Evolutionary conservation across 2,797 vertebrate species (phyloP).

Genomic region (Notamacropus eugenii): DNA sequence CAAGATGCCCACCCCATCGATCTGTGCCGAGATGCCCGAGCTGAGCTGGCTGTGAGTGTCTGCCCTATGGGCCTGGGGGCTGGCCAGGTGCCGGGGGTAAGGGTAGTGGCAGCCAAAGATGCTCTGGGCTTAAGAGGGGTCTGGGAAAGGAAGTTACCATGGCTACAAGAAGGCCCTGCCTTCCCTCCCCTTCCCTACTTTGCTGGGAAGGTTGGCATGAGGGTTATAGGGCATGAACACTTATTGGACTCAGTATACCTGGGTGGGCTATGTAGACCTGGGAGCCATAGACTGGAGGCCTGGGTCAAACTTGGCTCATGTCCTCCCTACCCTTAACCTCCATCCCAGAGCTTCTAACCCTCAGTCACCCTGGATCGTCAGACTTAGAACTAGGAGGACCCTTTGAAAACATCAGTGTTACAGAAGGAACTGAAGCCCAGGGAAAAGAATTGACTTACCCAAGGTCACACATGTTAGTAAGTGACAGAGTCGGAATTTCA

Average conservation of each 20-base stretch:
- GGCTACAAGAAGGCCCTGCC: not conserved
- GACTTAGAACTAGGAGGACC: not conserved
- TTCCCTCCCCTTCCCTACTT: not conserved
- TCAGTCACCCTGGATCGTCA: not conserved
- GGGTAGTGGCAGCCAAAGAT: not conserved
- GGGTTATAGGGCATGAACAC: not conserved
- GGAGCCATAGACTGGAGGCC: no score
- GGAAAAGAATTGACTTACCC: not conserved
- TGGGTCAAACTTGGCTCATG: not conserved
- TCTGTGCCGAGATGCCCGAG: conserved; percentile 78
- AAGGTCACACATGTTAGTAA: not conserved
- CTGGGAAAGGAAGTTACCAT: conserved; percentile 1
- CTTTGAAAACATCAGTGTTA: not conserved
- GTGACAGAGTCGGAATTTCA: not conserved
- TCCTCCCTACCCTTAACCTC: not conserved
- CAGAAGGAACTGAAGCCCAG: not conserved
- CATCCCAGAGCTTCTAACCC: not conserved
- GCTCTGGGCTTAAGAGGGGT: not conserved
- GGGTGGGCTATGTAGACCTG: not conserved
- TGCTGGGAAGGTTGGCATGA: not conserved
- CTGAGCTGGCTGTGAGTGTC: conserved; percentile 84
- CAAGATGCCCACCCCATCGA: conserved; percentile 73
- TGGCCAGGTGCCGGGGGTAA: not conserved
- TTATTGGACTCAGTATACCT: not conserved
- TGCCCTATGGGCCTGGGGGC: not conserved